A percentile compares a stretch with the other conserved stretches of the same genome.
Conservation (phyloP, 92 coral and sea anemone species). For the Blastomussa wellsi region DNA sequence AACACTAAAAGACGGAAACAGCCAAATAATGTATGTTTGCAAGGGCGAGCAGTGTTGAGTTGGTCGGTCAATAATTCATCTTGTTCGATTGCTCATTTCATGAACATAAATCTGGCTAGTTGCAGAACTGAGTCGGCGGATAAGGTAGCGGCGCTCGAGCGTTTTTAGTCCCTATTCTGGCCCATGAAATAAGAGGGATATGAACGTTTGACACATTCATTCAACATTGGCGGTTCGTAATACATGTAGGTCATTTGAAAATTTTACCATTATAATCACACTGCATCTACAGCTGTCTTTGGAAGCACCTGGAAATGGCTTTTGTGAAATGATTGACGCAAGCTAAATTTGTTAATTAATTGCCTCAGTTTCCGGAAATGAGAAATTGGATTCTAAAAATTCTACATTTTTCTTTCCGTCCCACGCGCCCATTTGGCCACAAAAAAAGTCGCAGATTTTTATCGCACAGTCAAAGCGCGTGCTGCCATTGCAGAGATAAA, state of each 20-base stretch:
- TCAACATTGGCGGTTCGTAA: conserved; percentile 27
- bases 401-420: conserved; percentile 63
- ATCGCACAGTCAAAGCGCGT: conserved; percentile 16
- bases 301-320: conserved; percentile 88
- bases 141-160: neutral
- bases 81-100: conserved; percentile 87
- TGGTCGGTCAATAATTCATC: conserved; percentile 68
- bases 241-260: conserved; percentile 55
- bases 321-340: conserved; percentile 96
- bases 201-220: conserved; percentile 11
- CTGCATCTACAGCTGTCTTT: conserved; percentile 91
- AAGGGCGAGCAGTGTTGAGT: conserved; percentile 76
- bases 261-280: conserved; percentile 70
- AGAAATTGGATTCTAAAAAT: conserved; percentile 90
- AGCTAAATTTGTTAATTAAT: conserved; percentile 98
- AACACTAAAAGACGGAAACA: conserved; percentile 88
- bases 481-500: neutral
- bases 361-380: conserved; percentile 99
- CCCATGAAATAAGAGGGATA: conserved; percentile 2
- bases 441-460: conserved; percentile 41
- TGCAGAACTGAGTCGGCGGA: neutral
- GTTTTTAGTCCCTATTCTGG: neutral
- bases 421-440: conserved; percentile 75
- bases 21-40: conserved; percentile 84
- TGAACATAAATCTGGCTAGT: conserved; percentile 20